Conservation (phyloP, 2,113 vertebrate species). For the Caranx ignobilis region DNA sequence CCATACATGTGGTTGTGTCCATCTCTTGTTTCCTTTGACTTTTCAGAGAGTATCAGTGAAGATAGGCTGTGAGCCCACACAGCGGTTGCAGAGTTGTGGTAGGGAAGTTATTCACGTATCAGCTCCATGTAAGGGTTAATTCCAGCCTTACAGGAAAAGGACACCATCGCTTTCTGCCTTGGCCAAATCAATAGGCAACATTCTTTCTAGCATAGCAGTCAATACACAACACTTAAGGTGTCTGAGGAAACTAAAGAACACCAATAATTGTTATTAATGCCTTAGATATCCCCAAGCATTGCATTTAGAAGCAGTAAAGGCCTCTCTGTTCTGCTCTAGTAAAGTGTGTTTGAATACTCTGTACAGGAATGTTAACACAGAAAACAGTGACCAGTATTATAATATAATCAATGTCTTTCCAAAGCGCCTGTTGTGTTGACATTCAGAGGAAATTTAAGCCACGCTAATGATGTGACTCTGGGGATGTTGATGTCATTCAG, state of each 20-base stretch:
- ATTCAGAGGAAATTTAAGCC: background rate
- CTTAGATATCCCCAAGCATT: conserved; percentile 65
- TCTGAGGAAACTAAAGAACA: conserved; percentile 78
- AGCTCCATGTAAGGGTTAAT: conserved; percentile 67
- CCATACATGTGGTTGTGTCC: background rate
- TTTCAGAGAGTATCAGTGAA: conserved; percentile 2
- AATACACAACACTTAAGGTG: conserved; percentile 84
- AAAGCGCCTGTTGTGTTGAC: background rate
- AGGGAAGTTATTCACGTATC: conserved; percentile 50
- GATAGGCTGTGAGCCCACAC: background rate
- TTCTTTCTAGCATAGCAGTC: conserved; percentile 78
- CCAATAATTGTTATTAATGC: conserved; percentile 85
- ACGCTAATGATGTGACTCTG: background rate
- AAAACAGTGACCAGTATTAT: background rate
- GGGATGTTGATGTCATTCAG: background rate
- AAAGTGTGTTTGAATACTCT: background rate
- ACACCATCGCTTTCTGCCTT: conserved; percentile 72
- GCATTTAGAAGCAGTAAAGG: conserved; percentile 60
- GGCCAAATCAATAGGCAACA: conserved; percentile 82
- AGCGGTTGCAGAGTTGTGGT: conserved; percentile 32
- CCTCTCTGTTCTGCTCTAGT: background rate
- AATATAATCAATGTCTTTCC: background rate
- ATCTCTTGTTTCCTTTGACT: conserved; percentile 14
- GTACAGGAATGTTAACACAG: conserved; percentile 20
- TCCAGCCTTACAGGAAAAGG: conserved; percentile 67